Conservation (phyloP, 2,113 vertebrate genomes). For the Mormyrus iriodes region DNA sequence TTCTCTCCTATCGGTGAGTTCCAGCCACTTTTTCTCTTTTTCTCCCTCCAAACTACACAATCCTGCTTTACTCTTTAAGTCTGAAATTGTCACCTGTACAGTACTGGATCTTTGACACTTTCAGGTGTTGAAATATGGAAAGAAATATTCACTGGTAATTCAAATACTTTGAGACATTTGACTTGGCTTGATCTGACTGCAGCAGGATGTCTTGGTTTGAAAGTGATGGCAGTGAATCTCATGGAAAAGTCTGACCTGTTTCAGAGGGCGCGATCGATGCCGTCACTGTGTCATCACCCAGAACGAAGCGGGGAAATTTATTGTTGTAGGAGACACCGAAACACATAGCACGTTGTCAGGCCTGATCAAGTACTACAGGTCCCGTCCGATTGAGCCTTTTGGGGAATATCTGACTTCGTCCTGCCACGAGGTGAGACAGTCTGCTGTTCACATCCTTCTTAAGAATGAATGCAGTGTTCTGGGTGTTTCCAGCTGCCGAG, state of each 20-base stretch:
- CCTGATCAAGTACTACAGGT: slow-evolving; percentile 66
- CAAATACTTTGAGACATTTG: neutral
- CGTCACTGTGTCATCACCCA: slow-evolving; percentile 77
- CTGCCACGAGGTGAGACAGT: slow-evolving; percentile 57
- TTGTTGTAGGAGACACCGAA: slow-evolving; percentile 60
- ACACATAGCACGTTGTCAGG: slow-evolving; percentile 56
- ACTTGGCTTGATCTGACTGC: neutral
- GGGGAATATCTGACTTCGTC: slow-evolving; percentile 68
- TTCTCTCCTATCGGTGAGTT: slow-evolving; percentile 77
- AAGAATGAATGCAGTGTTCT: neutral
- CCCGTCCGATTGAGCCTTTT: slow-evolving; percentile 66
- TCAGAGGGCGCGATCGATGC: slow-evolving; percentile 72
- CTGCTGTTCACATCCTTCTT: neutral
- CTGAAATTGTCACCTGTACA: neutral
- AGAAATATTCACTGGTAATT: neutral
- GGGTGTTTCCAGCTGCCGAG: neutral
- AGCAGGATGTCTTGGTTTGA: neutral
- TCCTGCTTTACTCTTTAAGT: neutral
- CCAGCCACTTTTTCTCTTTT: neutral
- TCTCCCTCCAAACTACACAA: neutral
- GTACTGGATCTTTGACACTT: neutral
- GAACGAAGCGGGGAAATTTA: slow-evolving; percentile 56
- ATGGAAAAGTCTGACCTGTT: slow-evolving; percentile 9
- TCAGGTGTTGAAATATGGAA: neutral
- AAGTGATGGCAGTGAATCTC: neutral